Base-by-base conservation (phyloP, 2,113 vertebrate genomes). In the Chloropsis cyanopogon region DNA sequence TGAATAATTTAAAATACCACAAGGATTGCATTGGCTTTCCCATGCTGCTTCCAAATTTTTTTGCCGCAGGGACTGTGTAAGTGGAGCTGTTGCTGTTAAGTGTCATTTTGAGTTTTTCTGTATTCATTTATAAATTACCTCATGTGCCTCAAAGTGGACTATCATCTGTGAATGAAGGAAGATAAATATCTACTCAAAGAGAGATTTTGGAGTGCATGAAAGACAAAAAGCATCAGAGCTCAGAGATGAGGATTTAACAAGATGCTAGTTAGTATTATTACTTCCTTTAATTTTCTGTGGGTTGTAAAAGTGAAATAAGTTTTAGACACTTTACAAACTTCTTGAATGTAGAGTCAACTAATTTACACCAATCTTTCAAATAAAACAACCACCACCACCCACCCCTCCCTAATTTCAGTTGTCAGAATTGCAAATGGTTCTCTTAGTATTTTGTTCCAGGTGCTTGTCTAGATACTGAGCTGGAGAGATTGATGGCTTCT, bases 171-270 rank as follows among this genome's bases (percentile, higher is more conserved):
- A 87, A 88, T 82, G 82, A 89, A 47, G 44, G 52, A 65, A 61
- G 21, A 87, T 76, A 96, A 92, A 49, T 83, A 92, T 57, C 85
- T 91, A 61, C 63, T 90, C n/a, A 90, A 75, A 93, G 93, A 92
- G 60, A 96, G 54, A 47, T 21, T 71, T 57, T 39, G 57, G 41
- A 77, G 53, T 60, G 20, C 69, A 61, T 95, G 37, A 84, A 77
- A 86, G 76, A 68, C 47, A 77, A 93, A 84, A 53, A 96, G 37
- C 46, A 59, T 75, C 26, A 78, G 42, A 72, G 63, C 64, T 84
- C 60, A 88, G 5, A n/a, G 84, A 86, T 90, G 75, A 83, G 46
- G 42, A 50, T 91, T 88, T 93, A 95, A 93, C 14, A 90, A 80
- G 54, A 78, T 91, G 68, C 46, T 87, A 53, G 33, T 90, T 72